phyloP scores from a whole-genome alignment of 2,797 vertebrate species.

The Pithecia hirsuta region DNA sequence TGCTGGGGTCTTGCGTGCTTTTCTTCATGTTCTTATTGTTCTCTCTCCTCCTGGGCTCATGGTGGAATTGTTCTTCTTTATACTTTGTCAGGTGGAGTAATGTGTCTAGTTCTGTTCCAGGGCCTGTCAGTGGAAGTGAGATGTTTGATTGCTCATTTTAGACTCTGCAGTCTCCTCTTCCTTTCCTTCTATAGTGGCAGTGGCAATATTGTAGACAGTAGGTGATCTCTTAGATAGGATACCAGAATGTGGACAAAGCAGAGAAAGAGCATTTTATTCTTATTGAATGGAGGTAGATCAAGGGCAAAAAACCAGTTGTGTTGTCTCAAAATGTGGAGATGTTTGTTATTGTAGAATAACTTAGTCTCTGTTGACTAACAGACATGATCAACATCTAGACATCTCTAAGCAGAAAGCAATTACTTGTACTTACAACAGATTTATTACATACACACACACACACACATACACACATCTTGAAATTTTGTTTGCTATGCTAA shows the following conservation, averaged over 20 bases:
- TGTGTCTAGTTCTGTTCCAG: background rate
- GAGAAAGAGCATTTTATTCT: background rate
- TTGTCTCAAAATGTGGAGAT: background rate
- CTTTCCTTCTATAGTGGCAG: background rate
- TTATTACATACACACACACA: background rate
- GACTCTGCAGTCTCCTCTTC: background rate
- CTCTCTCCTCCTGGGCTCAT: background rate
- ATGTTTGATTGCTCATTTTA: background rate
- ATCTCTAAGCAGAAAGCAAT: background rate
- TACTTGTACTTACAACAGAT: background rate
- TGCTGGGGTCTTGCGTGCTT: rapidly evolving
- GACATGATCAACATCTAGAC: background rate
- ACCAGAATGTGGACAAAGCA: background rate
- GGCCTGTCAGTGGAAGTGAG: background rate
- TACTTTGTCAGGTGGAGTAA: background rate
- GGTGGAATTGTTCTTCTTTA: background rate
- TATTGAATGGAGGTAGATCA: background rate
- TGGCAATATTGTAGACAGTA: background rate
- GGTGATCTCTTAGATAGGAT: background rate
- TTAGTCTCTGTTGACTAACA: background rate
- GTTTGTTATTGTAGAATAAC: background rate
- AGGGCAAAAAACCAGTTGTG: background rate
- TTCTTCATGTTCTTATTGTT: background rate
- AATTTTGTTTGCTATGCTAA: background rate
- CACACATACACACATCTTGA: background rate